Conservation (phyloP, 2,888 invertebrate genomes). For the Cylloceria caligata region DNA sequence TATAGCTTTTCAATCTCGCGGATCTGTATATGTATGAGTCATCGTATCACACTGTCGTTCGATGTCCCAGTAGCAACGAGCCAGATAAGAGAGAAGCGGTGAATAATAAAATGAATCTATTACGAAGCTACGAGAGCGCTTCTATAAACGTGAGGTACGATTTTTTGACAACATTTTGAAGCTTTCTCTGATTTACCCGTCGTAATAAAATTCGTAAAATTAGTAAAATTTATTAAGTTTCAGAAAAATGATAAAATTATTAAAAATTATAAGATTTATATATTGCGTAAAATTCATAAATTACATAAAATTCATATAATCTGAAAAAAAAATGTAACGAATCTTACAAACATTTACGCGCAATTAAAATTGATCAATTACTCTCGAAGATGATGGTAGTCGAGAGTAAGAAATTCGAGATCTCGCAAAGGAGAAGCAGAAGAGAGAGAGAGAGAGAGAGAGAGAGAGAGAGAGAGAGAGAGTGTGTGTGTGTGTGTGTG, state of each 20-base stretch:
- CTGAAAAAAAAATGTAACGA: neutral
- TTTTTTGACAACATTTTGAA: neutral
- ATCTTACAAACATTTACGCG: neutral
- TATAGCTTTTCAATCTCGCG: slow-evolving; percentile 26
- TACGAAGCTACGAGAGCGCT: neutral
- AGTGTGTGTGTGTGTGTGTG: neutral
- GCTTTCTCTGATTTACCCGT: too few species aligned
- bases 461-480: too few species aligned
- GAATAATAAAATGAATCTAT: slow-evolving; percentile 9
- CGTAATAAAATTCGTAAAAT: too few species aligned
- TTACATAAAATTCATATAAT: neutral
- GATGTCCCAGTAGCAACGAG: neutral
- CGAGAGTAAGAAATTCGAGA: slow-evolving; percentile 45
- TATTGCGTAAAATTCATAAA: too few species aligned
- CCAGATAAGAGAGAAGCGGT: slow-evolving; percentile 1
- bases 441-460: neutral
- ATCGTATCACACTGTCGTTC: slow-evolving; percentile 2
- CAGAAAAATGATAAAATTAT: too few species aligned
- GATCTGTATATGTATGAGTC: slow-evolving; percentile 30
- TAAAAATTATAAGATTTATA: too few species aligned
- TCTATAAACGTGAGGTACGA: neutral
- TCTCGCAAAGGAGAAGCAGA: slow-evolving; percentile 14
- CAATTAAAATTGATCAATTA: neutral
- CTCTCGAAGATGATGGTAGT: neutral
- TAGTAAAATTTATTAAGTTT: too few species aligned